A percentile compares a stretch with the other conserved stretches of the same genome.
phyloP scores from a whole-genome alignment of 2,888 invertebrate species.

The Nymphalis c-album region DNA sequence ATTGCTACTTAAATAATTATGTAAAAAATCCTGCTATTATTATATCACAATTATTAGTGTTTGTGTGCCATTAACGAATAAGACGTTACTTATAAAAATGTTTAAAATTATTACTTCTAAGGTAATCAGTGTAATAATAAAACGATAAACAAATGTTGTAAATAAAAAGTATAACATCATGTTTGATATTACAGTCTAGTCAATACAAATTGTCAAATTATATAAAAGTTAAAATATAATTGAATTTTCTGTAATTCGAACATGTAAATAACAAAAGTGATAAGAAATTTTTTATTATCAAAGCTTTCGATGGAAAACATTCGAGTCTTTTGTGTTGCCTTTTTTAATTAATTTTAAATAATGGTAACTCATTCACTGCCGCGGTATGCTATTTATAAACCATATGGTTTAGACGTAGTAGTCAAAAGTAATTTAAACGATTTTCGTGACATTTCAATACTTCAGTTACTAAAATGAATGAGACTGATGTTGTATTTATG shows the following conservation, averaged over 20 bases:
- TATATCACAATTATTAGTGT: conserved; percentile 23
- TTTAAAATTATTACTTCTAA: conserved; percentile 6
- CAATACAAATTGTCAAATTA: conserved; percentile 44
- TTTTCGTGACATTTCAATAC: conserved; percentile 36
- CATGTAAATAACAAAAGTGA: conserved; percentile 25
- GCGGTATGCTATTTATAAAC: conserved; percentile 22
- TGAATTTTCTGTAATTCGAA: conserved; percentile 26
- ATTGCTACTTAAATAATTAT: conserved; percentile 7
- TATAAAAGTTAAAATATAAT: conserved; percentile 15
- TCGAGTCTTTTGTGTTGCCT: conserved; percentile 44
- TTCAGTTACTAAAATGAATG: conserved; percentile 56
- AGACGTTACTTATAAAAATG: conserved; percentile 10
- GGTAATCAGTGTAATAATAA: conserved; percentile 19
- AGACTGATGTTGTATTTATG: conserved; percentile 72
- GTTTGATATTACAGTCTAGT: conserved; percentile 50
- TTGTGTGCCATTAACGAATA: conserved; percentile 32
- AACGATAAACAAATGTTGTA: conserved; percentile 29
- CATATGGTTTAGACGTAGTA: not conserved
- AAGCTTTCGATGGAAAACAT: conserved; percentile 2
- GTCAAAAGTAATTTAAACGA: conserved; percentile 6
- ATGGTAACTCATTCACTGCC: conserved; percentile 42
- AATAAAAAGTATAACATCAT: conserved; percentile 34
- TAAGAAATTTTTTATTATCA: not conserved
- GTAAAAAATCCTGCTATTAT: conserved; percentile 5
- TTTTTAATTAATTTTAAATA: conserved; percentile 49